phyloP scores from a whole-genome alignment of 2,797 vertebrate genomes.

The Steatocranus sp. region DNA sequence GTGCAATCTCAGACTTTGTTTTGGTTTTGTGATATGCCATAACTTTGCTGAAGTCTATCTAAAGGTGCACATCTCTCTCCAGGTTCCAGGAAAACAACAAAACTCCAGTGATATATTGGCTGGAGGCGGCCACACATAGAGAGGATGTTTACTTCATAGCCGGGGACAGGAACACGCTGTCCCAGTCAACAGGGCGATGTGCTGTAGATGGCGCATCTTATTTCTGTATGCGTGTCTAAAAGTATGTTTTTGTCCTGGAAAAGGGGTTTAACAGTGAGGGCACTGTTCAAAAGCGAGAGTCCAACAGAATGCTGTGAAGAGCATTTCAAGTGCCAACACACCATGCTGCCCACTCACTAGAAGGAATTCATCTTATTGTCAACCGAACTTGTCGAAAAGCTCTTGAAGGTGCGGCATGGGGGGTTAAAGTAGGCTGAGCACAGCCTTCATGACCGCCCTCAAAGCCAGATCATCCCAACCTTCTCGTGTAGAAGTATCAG shows the following conservation, averaged over 20 bases:
- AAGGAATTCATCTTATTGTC: slow-evolving; percentile 67
- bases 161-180: slow-evolving; percentile 21
- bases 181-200: slow-evolving; percentile 32
- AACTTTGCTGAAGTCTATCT: not conserved
- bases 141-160: slow-evolving; percentile 58
- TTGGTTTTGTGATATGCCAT: not conserved
- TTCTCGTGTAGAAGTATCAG: slow-evolving; percentile 31
- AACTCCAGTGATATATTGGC: slow-evolving; percentile 10
- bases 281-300: slow-evolving; percentile 60
- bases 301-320: slow-evolving; percentile 45
- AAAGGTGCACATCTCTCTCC: not conserved
- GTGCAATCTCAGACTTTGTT: not conserved
- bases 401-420: slow-evolving; percentile 24
- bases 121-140: slow-evolving; percentile 15
- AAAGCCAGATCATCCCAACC: slow-evolving; percentile 10
- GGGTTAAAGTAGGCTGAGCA: slow-evolving; percentile 14
- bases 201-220: slow-evolving; percentile 28
- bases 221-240: slow-evolving; percentile 50
- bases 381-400: slow-evolving; percentile 14
- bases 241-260: slow-evolving; percentile 43
- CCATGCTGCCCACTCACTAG: slow-evolving; percentile 45
- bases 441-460: slow-evolving; percentile 14
- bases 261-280: slow-evolving; percentile 51
- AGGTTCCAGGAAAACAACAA: not conserved
- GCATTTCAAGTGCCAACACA: slow-evolving; percentile 61